These are phyloP conservation scores for Dascyllus trimaculatus DNA, from an alignment of 2,113 vertebrate genomes.

Conservation along the genomic window DNA sequence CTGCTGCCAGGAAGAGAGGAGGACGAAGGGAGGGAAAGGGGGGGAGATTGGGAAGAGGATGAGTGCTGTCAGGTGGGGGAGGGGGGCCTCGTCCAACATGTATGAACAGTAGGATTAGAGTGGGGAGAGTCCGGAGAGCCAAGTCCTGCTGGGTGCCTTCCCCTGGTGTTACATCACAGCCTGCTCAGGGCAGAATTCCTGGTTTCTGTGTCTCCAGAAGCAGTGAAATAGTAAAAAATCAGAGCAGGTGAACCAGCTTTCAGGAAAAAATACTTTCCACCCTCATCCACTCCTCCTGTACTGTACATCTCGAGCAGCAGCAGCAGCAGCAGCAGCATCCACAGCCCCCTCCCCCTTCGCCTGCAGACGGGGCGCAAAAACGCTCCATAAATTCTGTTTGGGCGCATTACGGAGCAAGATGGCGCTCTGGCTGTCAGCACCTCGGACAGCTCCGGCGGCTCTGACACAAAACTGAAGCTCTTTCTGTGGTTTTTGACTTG, in stretches of 20 bases:
- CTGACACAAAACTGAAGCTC: neutral
- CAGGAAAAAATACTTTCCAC: neutral
- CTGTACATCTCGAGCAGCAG: slow-evolving; percentile 16
- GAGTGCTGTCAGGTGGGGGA: slow-evolving; percentile 36
- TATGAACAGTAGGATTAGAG: slow-evolving; percentile 64
- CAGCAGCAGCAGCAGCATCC: slow-evolving; percentile 24
- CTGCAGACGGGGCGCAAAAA: slow-evolving; percentile 43
- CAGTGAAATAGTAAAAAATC: neutral
- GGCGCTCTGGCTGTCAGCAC: slow-evolving; percentile 85
- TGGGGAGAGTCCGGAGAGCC: slow-evolving; percentile 3
- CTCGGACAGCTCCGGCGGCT: slow-evolving; percentile 81
- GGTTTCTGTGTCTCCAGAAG: neutral
- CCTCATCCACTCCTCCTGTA: neutral
- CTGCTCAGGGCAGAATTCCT: slow-evolving; percentile 14
- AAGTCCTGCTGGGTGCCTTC: slow-evolving; percentile 13
- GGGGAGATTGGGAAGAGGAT: neutral
- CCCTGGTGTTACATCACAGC: slow-evolving; percentile 45
- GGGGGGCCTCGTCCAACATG: slow-evolving; percentile 50
- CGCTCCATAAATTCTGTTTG: slow-evolving; percentile 57
- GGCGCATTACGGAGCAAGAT: slow-evolving; percentile 78
- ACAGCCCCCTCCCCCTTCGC: neutral
- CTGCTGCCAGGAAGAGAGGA: slow-evolving; percentile 13
- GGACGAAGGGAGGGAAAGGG: neutral
- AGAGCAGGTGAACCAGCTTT: neutral
- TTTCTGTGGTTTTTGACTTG: neutral